Conservation (phyloP, 2,113 vertebrate genomes). For the Lycaon pictus region DNA sequence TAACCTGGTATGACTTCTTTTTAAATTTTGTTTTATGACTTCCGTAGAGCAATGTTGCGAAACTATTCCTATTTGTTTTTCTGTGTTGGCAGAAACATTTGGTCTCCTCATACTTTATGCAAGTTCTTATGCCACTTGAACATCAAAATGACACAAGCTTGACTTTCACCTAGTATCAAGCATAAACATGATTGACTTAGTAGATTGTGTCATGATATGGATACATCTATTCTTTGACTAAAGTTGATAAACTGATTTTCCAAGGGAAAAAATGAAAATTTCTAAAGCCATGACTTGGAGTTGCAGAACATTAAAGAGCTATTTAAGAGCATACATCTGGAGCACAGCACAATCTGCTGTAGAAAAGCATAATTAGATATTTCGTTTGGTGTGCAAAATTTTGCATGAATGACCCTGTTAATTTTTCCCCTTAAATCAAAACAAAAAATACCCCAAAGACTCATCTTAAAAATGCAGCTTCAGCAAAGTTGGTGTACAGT, state of each 20-base stretch:
- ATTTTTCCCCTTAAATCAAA: slow-evolving; percentile 42
- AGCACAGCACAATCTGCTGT: neutral
- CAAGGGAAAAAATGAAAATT: neutral
- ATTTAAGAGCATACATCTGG: slow-evolving; percentile 52
- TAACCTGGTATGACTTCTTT: neutral
- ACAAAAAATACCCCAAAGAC: slow-evolving; percentile 43
- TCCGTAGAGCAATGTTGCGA: neutral
- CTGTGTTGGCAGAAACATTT: neutral
- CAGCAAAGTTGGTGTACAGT: neutral
- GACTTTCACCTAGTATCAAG: neutral
- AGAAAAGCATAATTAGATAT: slow-evolving; percentile 66
- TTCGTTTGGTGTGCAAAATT: slow-evolving; percentile 55
- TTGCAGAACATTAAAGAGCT: slow-evolving; percentile 40
- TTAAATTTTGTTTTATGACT: neutral
- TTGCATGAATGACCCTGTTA: slow-evolving; percentile 57
- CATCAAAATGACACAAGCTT: neutral
- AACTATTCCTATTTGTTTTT: neutral
- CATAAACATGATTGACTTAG: neutral
- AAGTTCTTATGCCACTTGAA: neutral
- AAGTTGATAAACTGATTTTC: slow-evolving; percentile 51
- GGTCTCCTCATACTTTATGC: neutral
- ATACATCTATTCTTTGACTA: slow-evolving; percentile 38
- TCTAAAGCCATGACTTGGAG: neutral
- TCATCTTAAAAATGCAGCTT: slow-evolving; percentile 38
- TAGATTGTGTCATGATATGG: neutral